Base-by-base conservation (phyloP, 2,888 invertebrate genomes). In the Scotopteryx bipunctaria region DNA sequence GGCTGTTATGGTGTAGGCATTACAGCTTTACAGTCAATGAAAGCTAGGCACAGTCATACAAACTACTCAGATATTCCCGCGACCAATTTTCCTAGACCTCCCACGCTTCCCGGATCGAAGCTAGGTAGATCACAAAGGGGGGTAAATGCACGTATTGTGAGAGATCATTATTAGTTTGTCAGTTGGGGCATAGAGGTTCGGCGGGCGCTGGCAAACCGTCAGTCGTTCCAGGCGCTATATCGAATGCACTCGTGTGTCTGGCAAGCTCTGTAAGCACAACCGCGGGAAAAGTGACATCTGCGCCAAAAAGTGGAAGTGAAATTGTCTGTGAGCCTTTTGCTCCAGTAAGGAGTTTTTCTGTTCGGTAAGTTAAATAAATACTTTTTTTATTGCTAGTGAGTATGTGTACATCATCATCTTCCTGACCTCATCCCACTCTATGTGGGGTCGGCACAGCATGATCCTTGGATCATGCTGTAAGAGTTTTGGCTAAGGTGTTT, bases 181-280 rank as follows among this genome's bases (percentile, higher is more conserved):
- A 68, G 76, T 76, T 82, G 78, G 83, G 73, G 78, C 82, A 76
- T 86, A 81, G 82, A 82, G 81, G 81, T 74, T 67, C 75, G 77
- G 63, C 59, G 63, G 61, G 64, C 52, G 70, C 60, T 61, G 61
- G 56, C 56, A 40, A 59, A 69, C 61, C 73, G 70, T 59, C 81
- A 87, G 88, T 89, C 78, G 83, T 69, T 67, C 71, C 75, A 75
- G 74, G 76, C 68, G 73, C 64, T 66, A 73, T 76, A 72, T 52
- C 61, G 70, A 72, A 74, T 69, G 65, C 81, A 78, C 81, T 77
- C 76, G 86, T 73, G 68, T 72, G 66, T 63, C 69, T 61, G 66
- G 60, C 61, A 59, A 63, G 58, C 68, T 67, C 68, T 62, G 61
- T 65, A 66, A 76, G 67, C 60, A 60, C 61, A 63, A 56, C 38